Percentiles rank a stretch among this genome's conserved stretches.
These are phyloP conservation scores for Myripristis murdjan DNA, from an alignment of 2,797 vertebrate species.

Conservation along the genomic window DNA sequence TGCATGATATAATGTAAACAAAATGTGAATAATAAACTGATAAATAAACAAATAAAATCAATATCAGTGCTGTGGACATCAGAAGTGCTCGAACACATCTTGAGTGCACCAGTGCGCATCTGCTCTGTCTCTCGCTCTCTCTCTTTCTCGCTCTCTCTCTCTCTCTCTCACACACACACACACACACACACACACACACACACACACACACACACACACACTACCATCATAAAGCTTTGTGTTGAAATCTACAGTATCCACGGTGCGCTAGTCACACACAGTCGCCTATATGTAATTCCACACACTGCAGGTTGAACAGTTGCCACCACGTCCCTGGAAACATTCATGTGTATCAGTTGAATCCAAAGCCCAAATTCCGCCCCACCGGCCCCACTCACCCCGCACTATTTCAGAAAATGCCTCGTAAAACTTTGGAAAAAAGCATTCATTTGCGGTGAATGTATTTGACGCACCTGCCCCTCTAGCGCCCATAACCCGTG, in stretches of 20 bases:
- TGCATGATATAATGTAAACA: neutral
- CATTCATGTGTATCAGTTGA: no score
- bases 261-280: no score
- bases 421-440: conserved; percentile 2
- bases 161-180: neutral
- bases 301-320: no score
- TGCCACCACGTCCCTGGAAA: no score
- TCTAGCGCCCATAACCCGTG: neutral
- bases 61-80: neutral
- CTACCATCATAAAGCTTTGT: no score
- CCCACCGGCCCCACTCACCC: neutral
- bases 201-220: no score
- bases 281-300: no score
- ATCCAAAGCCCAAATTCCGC: neutral
- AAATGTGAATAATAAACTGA: neutral
- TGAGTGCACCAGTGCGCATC: conserved; percentile 60
- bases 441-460: neutral
- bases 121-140: no score
- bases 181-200: neutral
- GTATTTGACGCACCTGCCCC: conserved; percentile 14
- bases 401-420: neutral
- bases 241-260: no score
- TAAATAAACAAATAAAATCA: neutral
- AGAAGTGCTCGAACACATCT: conserved; percentile 34
- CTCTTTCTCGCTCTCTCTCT: no score